Conservation (phyloP, 2,888 invertebrate genomes). For the Alloplasta piceator region DNA sequence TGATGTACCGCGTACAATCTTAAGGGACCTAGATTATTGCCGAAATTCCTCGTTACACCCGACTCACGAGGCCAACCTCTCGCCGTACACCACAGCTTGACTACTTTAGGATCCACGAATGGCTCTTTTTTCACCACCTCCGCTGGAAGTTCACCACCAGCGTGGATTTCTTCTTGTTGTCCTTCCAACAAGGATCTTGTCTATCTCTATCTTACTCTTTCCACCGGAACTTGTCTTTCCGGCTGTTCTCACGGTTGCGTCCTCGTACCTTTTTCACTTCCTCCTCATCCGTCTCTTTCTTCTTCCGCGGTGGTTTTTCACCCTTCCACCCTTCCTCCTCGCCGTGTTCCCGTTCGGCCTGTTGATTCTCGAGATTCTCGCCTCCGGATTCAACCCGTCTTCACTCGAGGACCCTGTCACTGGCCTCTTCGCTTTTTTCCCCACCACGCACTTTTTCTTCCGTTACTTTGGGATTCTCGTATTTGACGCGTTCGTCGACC, state of each 20-base stretch:
- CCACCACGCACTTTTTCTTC: constrained; percentile 36
- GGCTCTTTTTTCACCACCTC: constrained; percentile 12
- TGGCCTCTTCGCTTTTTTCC: constrained; percentile 48
- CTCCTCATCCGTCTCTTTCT: constrained; percentile 22
- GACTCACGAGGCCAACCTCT: constrained; percentile 64
- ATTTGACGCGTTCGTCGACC: constrained; percentile 24
- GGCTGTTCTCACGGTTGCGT: constrained; percentile 42
- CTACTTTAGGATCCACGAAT: constrained; percentile 45
- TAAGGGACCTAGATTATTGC: constrained; percentile 48
- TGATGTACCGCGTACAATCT: constrained; percentile 48
- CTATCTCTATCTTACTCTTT: constrained; percentile 36
- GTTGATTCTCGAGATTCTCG: constrained; percentile 62
- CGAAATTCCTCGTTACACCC: constrained; percentile 58
- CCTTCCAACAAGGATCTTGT: neutral
- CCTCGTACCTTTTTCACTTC: neutral
- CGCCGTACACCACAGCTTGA: constrained; percentile 81
- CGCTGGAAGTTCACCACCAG: neutral
- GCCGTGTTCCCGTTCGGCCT: constrained; percentile 50
- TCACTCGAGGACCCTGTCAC: constrained; percentile 56
- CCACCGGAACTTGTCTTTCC: constrained; percentile 56
- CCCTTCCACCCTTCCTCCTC: constrained; percentile 34
- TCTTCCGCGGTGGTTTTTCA: constrained; percentile 14
- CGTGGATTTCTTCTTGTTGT: neutral
- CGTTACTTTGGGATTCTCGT: constrained; percentile 31
- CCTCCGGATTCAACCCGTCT: constrained; percentile 43